phyloP scores from a whole-genome alignment of 2,888 invertebrate species.

The Operophtera brumata region DNA sequence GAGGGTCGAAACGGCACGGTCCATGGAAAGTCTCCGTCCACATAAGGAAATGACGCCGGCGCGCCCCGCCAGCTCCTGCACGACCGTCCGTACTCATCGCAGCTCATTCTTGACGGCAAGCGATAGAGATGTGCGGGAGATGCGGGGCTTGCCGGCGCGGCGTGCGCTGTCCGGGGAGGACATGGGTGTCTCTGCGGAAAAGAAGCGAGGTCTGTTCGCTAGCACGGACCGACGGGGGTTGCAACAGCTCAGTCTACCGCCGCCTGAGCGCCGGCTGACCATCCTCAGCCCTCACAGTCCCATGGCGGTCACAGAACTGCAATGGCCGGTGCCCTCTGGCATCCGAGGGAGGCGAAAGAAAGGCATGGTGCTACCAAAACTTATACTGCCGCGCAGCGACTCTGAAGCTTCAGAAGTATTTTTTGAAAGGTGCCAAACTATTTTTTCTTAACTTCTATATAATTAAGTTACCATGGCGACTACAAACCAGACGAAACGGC shows the following conservation, averaged over 20 bases:
- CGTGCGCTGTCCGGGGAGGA: conserved; percentile 83
- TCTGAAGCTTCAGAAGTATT: conserved; percentile 85
- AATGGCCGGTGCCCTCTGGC: conserved; percentile 81
- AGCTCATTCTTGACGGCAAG: conserved; percentile 84
- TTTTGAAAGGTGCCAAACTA: conserved; percentile 77
- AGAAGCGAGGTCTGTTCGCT: conserved; percentile 84
- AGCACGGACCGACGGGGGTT: conserved; percentile 83
- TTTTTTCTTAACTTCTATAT: conserved; percentile 23
- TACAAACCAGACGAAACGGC: no score
- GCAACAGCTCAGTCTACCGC: conserved; percentile 86
- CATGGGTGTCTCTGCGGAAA: conserved; percentile 82
- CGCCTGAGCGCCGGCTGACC: conserved; percentile 85
- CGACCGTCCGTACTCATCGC: conserved; percentile 74
- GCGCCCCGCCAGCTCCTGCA: conserved; percentile 77
- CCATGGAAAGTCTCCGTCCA: conserved; percentile 86
- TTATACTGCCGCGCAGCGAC: conserved; percentile 88
- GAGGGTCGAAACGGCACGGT: conserved; percentile 82
- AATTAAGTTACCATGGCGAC: background rate
- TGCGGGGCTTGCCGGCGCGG: conserved; percentile 82
- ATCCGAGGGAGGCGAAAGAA: conserved; percentile 84
- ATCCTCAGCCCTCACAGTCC: conserved; percentile 91
- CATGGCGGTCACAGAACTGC: conserved; percentile 84
- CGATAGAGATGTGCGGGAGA: conserved; percentile 84
- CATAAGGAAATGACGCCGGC: conserved; percentile 79
- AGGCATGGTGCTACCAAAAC: conserved; percentile 86